phyloP scores from a whole-genome alignment of 1,140 invertebrate genomes.

The Palaemon carinicauda region DNA sequence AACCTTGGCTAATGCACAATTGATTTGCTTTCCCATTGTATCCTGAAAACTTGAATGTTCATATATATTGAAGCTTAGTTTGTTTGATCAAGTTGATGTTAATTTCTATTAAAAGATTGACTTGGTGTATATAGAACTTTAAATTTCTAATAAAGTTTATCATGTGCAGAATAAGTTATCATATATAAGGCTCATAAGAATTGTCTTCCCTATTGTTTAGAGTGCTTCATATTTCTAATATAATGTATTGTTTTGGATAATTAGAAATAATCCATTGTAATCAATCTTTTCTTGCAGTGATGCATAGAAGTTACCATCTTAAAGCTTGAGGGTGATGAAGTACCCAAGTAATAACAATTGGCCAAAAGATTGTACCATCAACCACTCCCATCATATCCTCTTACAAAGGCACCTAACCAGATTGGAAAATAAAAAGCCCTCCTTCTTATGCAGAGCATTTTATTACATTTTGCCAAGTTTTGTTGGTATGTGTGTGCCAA shows the following conservation, averaged over 20 bases:
- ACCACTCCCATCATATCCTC: background rate
- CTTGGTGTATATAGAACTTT: no score
- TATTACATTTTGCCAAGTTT: background rate
- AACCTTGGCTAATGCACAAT: conserved; percentile 32
- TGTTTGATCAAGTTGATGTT: no score
- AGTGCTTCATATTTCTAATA: background rate
- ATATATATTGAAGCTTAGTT: no score
- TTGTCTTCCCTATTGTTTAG: background rate
- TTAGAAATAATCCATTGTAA: no score
- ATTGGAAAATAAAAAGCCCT: background rate
- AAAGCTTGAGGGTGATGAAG: conserved; percentile 18
- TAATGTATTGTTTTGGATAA: background rate
- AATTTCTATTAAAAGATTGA: no score
- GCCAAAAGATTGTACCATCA: conserved; percentile 19
- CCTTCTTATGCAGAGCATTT: background rate
- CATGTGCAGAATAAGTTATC: no score
- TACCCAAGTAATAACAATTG: conserved; percentile 33
- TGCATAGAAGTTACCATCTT: conserved; percentile 39
- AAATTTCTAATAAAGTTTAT: no score
- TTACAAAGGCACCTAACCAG: background rate
- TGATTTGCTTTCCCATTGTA: conserved; percentile 15
- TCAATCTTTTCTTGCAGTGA: conserved; percentile 36
- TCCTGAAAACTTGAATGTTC: background rate
- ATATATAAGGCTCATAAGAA: no score
- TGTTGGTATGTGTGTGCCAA: background rate